Base-by-base conservation (phyloP, 2,797 vertebrate genomes). In the Eulemur coronatus region DNA sequence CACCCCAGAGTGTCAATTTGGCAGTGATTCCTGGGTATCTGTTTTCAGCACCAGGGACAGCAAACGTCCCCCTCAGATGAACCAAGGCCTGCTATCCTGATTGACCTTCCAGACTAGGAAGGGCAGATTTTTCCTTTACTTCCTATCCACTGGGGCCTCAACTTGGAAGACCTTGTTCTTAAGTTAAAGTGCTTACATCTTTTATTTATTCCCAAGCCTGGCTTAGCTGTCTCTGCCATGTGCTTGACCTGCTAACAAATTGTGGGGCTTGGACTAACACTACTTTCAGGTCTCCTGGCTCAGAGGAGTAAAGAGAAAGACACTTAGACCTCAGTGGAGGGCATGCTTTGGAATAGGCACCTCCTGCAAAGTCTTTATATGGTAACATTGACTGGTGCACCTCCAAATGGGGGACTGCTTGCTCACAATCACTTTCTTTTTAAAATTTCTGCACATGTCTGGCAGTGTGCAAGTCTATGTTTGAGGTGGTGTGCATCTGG, bases 1-100 rank as follows among this genome's bases (percentile, higher is more conserved):
- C 41, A n/a, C 72, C 80, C 69, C 70, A 86, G 76, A 41, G 11
- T 35, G 17, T 38, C 55, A 41, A 65, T 86, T 93, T 18, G 50
- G 18, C 46, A 13, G 41, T 35, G n/a, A 70, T 38, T 46, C 48
- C 6, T 33, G 33, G 28, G 8, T 59, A 0, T 63, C 48, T 69
- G 33, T 84, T 85, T 98, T 98, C 98, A 99, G 98, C 96, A 99
- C 99, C 98, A 81, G 78, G 98, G 98, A 99, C 98, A 98, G 98
- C 97, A 80, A n/a, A 82, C 24, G 0, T 0, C 22, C 48, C 2
- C 70, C 41, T 20, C 30, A 0, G 0, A 6, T 70, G 70, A 9
- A 35, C 0, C 38, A 15, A 30, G 9, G 86, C 26, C 3, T 52
- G 26, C 22, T 50, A 0, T 73, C 18, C 61, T 28, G 4, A 7